Conservation (phyloP, 2,888 invertebrate genomes). For the Stenoptilia bipunctidactyla region DNA sequence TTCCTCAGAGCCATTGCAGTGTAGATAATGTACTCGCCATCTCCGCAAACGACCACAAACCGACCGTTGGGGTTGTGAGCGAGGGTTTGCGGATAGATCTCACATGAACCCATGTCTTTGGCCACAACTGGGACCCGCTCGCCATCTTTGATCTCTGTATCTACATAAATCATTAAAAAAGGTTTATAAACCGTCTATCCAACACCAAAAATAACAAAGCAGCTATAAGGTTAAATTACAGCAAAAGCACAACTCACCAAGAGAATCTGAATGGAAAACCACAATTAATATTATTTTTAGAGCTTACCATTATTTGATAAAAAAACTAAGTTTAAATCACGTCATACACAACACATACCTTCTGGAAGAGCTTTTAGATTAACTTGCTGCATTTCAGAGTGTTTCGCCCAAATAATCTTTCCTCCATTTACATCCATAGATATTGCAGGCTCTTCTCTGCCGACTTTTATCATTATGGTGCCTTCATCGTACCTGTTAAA, state of each 20-base stretch:
- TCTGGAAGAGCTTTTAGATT: conserved; percentile 89
- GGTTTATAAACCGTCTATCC: too few relatives aligned
- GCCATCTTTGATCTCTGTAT: conserved; percentile 86
- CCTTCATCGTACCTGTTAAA: conserved; percentile 87
- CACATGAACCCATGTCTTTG: conserved; percentile 99
- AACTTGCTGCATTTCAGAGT: conserved; percentile 98
- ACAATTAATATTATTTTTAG: too few relatives aligned
- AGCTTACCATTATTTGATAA: too few relatives aligned
- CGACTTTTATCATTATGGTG: conserved; percentile 96
- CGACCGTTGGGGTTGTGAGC: conserved; percentile 98
- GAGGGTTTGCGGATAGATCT: conserved; percentile 98
- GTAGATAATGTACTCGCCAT: conserved; percentile 99
- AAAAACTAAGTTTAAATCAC: too few relatives aligned
- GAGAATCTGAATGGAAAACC: too few relatives aligned
- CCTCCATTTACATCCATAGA: conserved; percentile 99
- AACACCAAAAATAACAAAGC: too few relatives aligned
- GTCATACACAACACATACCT: conserved; percentile 44
- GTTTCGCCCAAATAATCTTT: conserved; percentile 99
- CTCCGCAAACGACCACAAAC: conserved; percentile 94
- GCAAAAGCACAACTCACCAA: too few relatives aligned
- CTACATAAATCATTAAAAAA: conserved; percentile 27
- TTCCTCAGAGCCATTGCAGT: conserved; percentile 99
- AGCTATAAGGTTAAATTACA: too few relatives aligned
- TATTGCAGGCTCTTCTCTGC: conserved; percentile 98
- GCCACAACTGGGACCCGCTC: conserved; percentile 93